Evolutionary conservation across 2,888 invertebrate species (phyloP), one percentile per base, ranked within the genome.

Genomic region (Adineta ricciae): DNA sequence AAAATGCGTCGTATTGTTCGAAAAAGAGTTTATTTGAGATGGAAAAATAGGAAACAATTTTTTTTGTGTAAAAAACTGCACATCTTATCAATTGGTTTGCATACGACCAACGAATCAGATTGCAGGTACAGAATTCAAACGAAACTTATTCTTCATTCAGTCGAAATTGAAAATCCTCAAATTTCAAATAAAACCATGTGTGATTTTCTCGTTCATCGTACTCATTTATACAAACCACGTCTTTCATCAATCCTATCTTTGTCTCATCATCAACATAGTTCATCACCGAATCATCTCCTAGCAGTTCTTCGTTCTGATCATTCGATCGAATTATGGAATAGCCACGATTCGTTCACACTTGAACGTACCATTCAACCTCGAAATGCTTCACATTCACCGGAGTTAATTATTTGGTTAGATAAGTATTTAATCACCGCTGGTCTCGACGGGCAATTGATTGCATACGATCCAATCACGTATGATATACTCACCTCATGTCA

Each of bases 241-340:
- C 41, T 78, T 11, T 41, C 73, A 41, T 78, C 73, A 1, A 78
- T 78, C 11, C 14, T 78, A 78, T 27, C 27, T 64, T 64, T 64
- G 32, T 27, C 64, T 16, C 64, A 64, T 64, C 64, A 64, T 64
- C n/a, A 36, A 24, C 41, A 41, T 38, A 41, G 21, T 78, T 36
- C 36, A 41, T 41, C 73, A 41, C 24, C 36, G 41, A 78, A 41
- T 78, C 73, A 78, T 21, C n/a, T 36, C 8, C 24, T 78, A 78
- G 73, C 73, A 7, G 73, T 78, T 11, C 41, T 78, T 41, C 73
- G 73, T 41, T 41, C 36, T 78, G 73, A 78, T 78, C 41, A 41
- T 78, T 78, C 73, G 7, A 41, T 78, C 11, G 73, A 78, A 78
- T 41, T 78, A 78, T 78, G 73, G 73, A 78, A 78, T 78, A 41